Base-by-base conservation (phyloP, 2,888 invertebrate genomes). In the Pammene fasciana region DNA sequence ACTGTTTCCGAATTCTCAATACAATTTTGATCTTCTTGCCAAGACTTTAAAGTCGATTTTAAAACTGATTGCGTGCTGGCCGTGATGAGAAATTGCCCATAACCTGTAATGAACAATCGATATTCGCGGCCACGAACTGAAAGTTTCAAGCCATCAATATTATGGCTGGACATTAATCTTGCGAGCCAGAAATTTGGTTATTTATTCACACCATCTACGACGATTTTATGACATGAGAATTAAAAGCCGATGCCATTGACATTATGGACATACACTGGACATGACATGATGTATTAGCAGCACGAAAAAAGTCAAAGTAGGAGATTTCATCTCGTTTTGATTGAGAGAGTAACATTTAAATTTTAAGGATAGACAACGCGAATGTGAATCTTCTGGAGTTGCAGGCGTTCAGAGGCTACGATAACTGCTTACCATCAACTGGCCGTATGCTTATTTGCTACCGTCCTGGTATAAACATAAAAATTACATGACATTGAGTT, bases 41-140 rank as follows among this genome's bases (percentile, higher is more conserved):
- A 8, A 34, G 34, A 34, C n/a, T 13, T 13, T 34, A n/a, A 26
- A n/a, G 54, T 54, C 13, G n/a, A 34, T n/a, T 5, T 54, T 34
- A 1, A 1, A 54, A 34, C 7, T 4, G 8, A 34, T n/a, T 6
- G 5, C 0, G 10, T 54, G 5, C 8, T 34, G 3, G 26, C 14
- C 9, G 38, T 38, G 38, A 48, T 67, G 54, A 48, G 41, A 61
- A 61, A 62, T 67, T 56, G 41, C 48, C 41, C 50, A 68, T 56
- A 38, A 41, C 50, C 1, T 26, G 14, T 64, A 68, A 56, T 68
- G 38, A 41, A 41, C 67, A 50, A 64, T 68, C 62, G 43, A 50
- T 64, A 61, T 62, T 64, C 48, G 18, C 43, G 34, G 13, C 11
- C 56, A 56, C 45, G 48, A 50, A 26, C 34, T 50, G 62, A 56